Evolutionary conservation across 2,888 invertebrate species (phyloP), one percentile per base, ranked within the genome.

Genomic region (Leptinotarsa peninsularis): DNA sequence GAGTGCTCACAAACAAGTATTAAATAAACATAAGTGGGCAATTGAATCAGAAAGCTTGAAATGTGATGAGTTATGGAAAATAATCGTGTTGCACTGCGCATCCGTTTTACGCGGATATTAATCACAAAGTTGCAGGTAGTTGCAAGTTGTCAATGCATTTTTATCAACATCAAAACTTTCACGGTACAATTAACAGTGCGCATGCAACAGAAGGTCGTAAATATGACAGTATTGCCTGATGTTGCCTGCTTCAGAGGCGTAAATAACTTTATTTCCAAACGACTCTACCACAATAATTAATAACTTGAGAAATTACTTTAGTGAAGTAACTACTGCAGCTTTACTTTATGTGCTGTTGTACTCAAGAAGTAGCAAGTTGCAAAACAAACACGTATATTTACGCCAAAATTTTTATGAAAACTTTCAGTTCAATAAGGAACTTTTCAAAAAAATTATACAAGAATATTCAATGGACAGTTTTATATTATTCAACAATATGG

Each of bases 261-360:
- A 84, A 84, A 84, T 84, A 84, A 84, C 84, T 84, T 81, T 81
- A 84, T 84, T 82, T 82, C 79, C 79, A 78, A 81, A 81, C 78
- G 78, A 76, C 66, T 76, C 67, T 33, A 66, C 73, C 67, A 73
- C 52, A 58, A 73, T 71, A 71, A 76, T 76, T 76, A 68, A 73
- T 73, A 71, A 63, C 73, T 76, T 56, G 18, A 58, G 49, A 43
- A 49, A 58, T 49, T 58, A 63, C 43, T 43, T 43, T 3, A 43
- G 7, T 63, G 43, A 43, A 27, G 15, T 27, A 63, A 27, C 63
- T 43, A 27, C 63, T 63, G 63, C 63, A 63, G 43, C 63, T n/a
- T 33, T 63, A 33, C 18, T 33, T 63, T n/a, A 63, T 43, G 10
- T 63, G n/a, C n/a, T 63, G 63, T n/a, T 43, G n/a, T 10, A n/a